These are phyloP conservation scores for Malachius bipustulatus DNA, from an alignment of 2,888 invertebrate genomes.

Conservation along the genomic window DNA sequence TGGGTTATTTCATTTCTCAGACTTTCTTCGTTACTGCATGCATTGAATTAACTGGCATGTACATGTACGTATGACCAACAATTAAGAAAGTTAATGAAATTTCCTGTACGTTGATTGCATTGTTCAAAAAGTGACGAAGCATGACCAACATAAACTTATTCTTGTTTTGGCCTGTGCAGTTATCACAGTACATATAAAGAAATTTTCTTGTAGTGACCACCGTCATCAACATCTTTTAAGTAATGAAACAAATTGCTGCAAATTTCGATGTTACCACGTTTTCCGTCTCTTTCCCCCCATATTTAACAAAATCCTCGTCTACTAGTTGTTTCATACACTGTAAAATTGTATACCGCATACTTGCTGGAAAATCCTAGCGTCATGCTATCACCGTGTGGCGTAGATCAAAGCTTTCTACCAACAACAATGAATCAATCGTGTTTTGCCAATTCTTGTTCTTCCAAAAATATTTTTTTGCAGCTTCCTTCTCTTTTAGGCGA, in stretches of 20 bases:
- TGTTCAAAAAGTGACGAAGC: constrained; percentile 17
- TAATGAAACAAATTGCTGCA: constrained; percentile 13
- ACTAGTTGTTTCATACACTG: constrained; percentile 19
- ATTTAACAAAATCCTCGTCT: constrained; percentile 18
- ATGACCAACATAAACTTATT: constrained; percentile 16
- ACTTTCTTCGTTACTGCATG: constrained; percentile 21
- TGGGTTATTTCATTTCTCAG: constrained; percentile 19
- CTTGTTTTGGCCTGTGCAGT: constrained; percentile 18
- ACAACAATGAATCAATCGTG: constrained; percentile 6
- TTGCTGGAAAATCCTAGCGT: constrained; percentile 19
- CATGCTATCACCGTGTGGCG: constrained; percentile 18
- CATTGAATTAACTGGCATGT: constrained; percentile 25
- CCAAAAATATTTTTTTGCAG: too few relatives aligned
- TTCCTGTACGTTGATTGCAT: constrained; percentile 15
- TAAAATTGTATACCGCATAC: constrained; percentile 21
- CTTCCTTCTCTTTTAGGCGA: too few relatives aligned
- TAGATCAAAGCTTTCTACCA: constrained; percentile 18
- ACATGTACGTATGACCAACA: constrained; percentile 27
- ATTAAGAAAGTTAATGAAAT: constrained; percentile 25
- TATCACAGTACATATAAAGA: constrained; percentile 18
- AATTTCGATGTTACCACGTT: constrained; percentile 15
- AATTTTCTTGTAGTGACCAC: constrained; percentile 10
- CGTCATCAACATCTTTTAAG: constrained; percentile 18
- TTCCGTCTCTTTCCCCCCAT: constrained; percentile 18
- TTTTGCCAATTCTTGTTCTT: constrained; percentile 7